phyloP scores from a whole-genome alignment of 2,797 vertebrate genomes.

The Acanthis flammea region DNA sequence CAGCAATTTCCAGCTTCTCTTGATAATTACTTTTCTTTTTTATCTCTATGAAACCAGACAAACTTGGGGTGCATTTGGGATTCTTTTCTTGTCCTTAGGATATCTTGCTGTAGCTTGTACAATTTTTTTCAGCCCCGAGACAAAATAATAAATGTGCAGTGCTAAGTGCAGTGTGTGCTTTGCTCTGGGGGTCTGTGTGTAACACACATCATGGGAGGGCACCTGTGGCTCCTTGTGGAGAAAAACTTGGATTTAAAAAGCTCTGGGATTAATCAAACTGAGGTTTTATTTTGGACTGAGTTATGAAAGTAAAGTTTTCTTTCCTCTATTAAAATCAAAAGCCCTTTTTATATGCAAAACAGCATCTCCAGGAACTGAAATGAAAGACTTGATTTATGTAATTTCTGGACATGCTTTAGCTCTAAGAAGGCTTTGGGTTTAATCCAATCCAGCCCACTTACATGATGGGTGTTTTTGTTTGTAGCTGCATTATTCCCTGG shows the following conservation, averaged over 20 bases:
- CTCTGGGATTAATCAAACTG: slow-evolving; percentile 29
- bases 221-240: neutral
- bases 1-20: neutral
- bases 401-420: neutral
- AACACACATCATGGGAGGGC: neutral
- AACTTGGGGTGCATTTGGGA: neutral
- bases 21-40: neutral
- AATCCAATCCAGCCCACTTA: neutral
- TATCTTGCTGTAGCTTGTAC: neutral
- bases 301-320: neutral
- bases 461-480: neutral
- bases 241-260: neutral
- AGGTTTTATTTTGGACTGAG: neutral
- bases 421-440: neutral
- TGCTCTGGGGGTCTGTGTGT: neutral
- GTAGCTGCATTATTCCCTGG: neutral
- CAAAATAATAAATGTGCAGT: neutral
- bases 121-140: neutral
- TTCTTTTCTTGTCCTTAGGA: neutral
- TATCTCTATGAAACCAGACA: neutral
- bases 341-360: neutral
- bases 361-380: neutral
- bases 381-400: neutral
- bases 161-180: neutral
- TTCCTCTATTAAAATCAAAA: slow-evolving; percentile 7